phyloP scores from a whole-genome alignment of 2,113 vertebrate species.

The Sinocyclocheilus anophthalmus region DNA sequence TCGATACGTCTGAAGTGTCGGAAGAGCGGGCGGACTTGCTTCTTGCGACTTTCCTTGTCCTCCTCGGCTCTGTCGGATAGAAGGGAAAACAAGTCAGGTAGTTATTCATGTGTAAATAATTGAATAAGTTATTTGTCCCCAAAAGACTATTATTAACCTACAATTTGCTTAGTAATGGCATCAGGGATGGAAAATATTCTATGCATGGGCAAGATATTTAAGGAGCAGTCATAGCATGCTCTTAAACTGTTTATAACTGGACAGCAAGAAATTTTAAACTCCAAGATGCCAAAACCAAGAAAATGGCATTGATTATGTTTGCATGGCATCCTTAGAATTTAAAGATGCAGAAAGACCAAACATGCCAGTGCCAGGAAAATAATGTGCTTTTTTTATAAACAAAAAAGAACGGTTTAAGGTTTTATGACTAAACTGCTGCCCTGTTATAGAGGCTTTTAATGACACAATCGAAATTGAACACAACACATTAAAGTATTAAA shows the following conservation, averaged over 20 bases:
- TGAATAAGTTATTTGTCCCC: not conserved
- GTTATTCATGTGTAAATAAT: not conserved
- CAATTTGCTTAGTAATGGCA: not conserved
- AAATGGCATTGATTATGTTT: not conserved
- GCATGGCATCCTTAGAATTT: not conserved
- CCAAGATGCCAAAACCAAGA: not conserved
- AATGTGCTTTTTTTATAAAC: not conserved
- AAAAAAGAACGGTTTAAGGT: slow-evolving; percentile 3
- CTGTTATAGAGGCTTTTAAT: slow-evolving; percentile 23
- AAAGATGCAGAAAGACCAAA: slow-evolving; percentile 21
- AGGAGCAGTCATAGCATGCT: not conserved
- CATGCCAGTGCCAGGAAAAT: not conserved
- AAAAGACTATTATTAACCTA: not conserved
- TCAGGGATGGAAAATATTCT: slow-evolving; percentile 14
- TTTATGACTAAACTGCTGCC: slow-evolving; percentile 11
- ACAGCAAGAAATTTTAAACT: not conserved
- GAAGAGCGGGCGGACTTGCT: slow-evolving; percentile 93
- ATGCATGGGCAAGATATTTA: slow-evolving; percentile 5
- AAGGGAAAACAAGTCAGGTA: not conserved
- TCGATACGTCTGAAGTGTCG: slow-evolving; percentile 94
- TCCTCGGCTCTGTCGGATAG: slow-evolving; percentile 78
- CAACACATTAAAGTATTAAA: slow-evolving; percentile 38
- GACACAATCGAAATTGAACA: not conserved
- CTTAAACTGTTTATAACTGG: slow-evolving; percentile 23
- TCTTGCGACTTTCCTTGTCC: slow-evolving; percentile 87